Evolutionary conservation across 2,113 vertebrate species (phyloP), one percentile per base, ranked within the genome.

Genomic region (Cheirogaleus medius): DNA sequence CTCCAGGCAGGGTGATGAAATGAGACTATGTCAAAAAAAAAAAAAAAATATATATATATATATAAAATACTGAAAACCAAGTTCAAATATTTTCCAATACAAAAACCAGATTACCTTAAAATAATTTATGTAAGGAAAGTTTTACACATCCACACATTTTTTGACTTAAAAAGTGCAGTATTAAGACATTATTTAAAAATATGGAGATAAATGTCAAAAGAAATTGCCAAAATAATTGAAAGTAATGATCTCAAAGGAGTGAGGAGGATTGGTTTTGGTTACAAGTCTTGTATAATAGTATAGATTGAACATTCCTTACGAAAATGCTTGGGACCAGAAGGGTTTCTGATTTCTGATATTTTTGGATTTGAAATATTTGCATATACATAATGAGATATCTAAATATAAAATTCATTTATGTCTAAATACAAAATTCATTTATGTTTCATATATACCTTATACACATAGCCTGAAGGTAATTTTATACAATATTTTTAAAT

Each of bases 151-250:
- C 6, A 49, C 27, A 77, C 54, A 3, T 27, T 56, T 94, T 92
- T 87, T 77, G 39, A 87, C 44, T 81, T 80, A 77, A 94, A 86
- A 82, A 52, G 27, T 15, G 44, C 77, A 87, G 11, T 44, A 87
- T 83, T 96, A 56, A 44, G 49, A 68, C 84, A 92, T 90, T 82
- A 11, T 94, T 96, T 87, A 91, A 71, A 74, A 74, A 90, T 58
- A 39, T 63, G 60, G 60, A 68, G 34, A 95, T 71, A 69, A 83
- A 49, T 86, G 54, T 66, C 58, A 88, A 91, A 90, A 86, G 52
- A 92, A 52, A 56, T 52, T 74, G 32, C 64, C 63, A 77, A 63
- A 81, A 71, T 71, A 77, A 96, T 68, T 78, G 34, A 60, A 92
- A 92, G 63, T 83, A 64, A 66, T 64, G 86, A 94, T 81, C n/a